Conservation (phyloP, 2,113 vertebrate genomes). For the Mastomys natalensis region DNA sequence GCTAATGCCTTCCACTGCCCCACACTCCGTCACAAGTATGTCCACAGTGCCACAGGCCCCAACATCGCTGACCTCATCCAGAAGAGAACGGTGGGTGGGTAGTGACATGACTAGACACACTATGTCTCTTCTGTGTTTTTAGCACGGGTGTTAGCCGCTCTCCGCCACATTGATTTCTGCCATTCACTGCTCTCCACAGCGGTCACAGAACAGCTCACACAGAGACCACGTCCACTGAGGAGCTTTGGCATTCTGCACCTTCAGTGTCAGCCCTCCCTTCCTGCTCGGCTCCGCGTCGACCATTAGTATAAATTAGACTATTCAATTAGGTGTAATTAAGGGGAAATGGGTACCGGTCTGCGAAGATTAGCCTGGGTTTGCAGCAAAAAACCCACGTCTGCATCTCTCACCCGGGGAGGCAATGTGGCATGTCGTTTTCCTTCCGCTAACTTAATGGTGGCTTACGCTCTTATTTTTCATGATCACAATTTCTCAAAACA, state of each 20-base stretch:
- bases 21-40: conserved; percentile 37
- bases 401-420: not conserved
- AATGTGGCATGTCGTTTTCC: not conserved
- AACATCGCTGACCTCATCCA: conserved; percentile 48
- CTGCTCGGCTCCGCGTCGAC: not conserved
- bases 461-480: conserved; percentile 56
- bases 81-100: conserved; percentile 11
- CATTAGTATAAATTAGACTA: conserved; percentile 14
- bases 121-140: not conserved
- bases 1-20: conserved; percentile 55
- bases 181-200: not conserved
- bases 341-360: not conserved
- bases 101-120: conserved; percentile 14
- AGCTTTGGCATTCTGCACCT: conserved; percentile 1
- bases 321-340: conserved; percentile 51
- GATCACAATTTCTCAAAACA: conserved; percentile 70
- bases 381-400: not conserved
- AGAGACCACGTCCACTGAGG: not conserved
- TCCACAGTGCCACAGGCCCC: conserved; percentile 58
- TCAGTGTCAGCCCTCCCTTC: not conserved
- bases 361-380: not conserved
- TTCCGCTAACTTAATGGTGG: conserved; percentile 48
- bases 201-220: not conserved
- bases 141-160: not conserved
- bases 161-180: not conserved